Base-by-base conservation (phyloP, 2,113 vertebrate species). In the Etheostoma spectabile region DNA sequence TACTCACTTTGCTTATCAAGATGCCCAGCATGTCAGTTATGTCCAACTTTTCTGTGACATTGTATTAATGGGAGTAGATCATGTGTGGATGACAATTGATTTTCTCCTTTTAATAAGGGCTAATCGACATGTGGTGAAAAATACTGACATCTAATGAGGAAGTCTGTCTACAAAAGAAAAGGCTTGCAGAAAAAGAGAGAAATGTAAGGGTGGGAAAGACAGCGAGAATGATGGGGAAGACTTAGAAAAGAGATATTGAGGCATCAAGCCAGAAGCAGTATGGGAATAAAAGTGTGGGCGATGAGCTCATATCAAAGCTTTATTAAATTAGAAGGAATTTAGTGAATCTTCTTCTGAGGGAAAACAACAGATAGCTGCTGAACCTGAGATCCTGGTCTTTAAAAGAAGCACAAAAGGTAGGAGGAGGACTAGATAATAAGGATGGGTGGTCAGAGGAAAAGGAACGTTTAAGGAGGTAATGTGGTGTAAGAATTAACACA, bases 241-340 rank as follows among this genome's bases (percentile, higher is more conserved):
- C 3, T 61, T 30, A 24, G 60, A 6, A 68, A 71, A 74, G 45
- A 46, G 18, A 68, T 68, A 77, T 30, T 72, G 42, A 83, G 70
- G 61, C 45, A 49, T 85, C 14, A 59, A 60, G 24, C 12, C 22
- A 46, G n/a, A 27, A 51, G 48, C 33, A 42, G 52, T 46, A 14
- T 62, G 38, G 15, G 42, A 74, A 60, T 71, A 74, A 5, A 0
- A 48, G 21, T 65, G 21, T 67, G 22, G 35, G 68, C 52, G 45
- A 3, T 48, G 46, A 74, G 45, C 46, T 74, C 52, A 77, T 60
- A 61, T 87, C 63, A 86, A 57, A 59, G 77, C 0, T 11, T 48
- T 55, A 82, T 81, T 85, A 71, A 79, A 88, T 85, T 80, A 87
- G 55, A 49, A 64, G 5, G 19, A 79, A 81, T 77, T 85, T 85